Percentiles rank a stretch among this genome's conserved stretches.
These are phyloP conservation scores for Tetraneura akinire DNA, from an alignment of 1,140 invertebrate genomes.

Conservation along the genomic window DNA sequence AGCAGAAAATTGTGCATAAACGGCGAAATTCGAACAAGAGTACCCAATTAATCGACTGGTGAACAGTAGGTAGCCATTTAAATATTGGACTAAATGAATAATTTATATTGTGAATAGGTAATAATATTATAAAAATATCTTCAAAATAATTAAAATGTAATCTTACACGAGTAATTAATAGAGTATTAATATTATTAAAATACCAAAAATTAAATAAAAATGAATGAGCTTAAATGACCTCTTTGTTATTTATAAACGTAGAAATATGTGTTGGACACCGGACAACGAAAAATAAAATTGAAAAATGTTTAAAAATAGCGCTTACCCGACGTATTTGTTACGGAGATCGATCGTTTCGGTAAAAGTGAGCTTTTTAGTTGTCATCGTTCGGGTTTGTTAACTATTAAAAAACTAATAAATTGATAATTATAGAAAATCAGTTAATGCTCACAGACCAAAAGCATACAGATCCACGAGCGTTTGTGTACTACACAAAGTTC, in stretches of 20 bases:
- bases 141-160: no score
- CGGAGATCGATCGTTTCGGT: constrained; percentile 27
- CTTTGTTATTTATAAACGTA: neutral
- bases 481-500: neutral
- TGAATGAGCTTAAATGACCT: neutral
- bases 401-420: neutral
- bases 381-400: neutral
- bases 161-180: no score
- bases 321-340: constrained; percentile 39
- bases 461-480: neutral
- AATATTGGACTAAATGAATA: no score
- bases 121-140: no score
- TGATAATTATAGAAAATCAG: neutral
- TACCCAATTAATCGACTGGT: no score
- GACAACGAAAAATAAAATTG: neutral
- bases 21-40: no score
- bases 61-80: no score
- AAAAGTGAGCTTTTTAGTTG: constrained; percentile 5
- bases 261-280: neutral
- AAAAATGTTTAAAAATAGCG: constrained; percentile 20
- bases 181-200: neutral
- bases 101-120: no score
- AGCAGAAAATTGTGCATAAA: no score
- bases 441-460: neutral
- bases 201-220: neutral